Evolutionary conservation across 2,113 vertebrate species (phyloP), one percentile per base, ranked within the genome.

Genomic region (Acrocephalus kingi): DNA sequence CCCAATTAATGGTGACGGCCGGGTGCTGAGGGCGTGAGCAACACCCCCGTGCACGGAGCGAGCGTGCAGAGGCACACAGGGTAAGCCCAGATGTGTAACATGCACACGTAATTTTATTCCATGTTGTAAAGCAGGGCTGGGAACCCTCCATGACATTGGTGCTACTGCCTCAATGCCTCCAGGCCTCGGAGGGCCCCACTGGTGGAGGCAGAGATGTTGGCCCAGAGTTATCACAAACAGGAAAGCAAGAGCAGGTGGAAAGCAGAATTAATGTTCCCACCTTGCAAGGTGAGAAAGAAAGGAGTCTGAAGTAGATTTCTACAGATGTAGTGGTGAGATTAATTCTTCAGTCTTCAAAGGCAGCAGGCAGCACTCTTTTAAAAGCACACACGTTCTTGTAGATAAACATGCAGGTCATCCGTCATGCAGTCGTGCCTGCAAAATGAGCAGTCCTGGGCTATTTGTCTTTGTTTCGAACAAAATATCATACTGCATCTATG

Each of bases 31-130:
- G 2, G 2, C 59, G 6, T 22, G 49, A 90, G 59, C 79, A 68
- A n/a, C n/a, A 27, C 11, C 4, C 14, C 37, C 2, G 2, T 3
- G 43, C 30, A 59, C 0, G 0, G 35, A 55, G 43, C 0, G 1
- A 74, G 87, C 18, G 4, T 0, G 0, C 49, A 69, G 51, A 35
- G 24, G 25, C n/a, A 79, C 23, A 45, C 27, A 79, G 43, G 35
- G 39, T 71, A 35, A 77, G 31, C 12, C 78, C 58, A 56, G 28
- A 46, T 0, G 3, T 41, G 15, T 9, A 46, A 54, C 51, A 52
- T 30, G 31, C 55, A 73, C 3, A 1, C 10, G 10, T 12, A 7
- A 25, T 43, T 52, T 58, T 49, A 31, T 41, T 62, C 10, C 39
- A 30, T 0, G 0, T 21, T 25, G 11, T 8, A 77, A 87, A 55